Evolutionary conservation across 1,140 invertebrate species (phyloP).

Genomic region (Tribolium madens): DNA sequence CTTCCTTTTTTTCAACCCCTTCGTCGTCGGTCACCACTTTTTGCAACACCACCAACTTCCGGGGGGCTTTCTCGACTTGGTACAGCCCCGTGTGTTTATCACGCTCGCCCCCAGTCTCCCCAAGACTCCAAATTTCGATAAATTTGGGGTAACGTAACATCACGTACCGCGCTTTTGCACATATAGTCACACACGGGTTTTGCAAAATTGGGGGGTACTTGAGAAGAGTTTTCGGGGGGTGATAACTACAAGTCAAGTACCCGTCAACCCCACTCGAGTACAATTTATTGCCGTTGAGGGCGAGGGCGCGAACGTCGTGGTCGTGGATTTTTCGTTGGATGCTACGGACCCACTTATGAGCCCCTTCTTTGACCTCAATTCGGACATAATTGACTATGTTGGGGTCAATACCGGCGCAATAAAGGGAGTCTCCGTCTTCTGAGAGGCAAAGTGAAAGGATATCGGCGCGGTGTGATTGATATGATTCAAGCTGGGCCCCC

Average conservation of each 20-base stretch:
- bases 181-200: constrained; percentile 72
- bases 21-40: constrained; percentile 54
- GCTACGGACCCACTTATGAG: constrained; percentile 82
- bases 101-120: constrained; percentile 54
- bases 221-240: constrained; percentile 74
- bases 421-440: constrained; percentile 77
- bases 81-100: constrained; percentile 54
- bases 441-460: constrained; percentile 80
- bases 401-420: constrained; percentile 86
- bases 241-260: constrained; percentile 76
- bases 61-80: constrained; percentile 68
- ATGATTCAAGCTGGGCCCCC: constrained; percentile 81
- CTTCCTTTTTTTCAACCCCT: constrained; percentile 71
- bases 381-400: constrained; percentile 78
- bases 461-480: constrained; percentile 83
- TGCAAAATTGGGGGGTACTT: constrained; percentile 80
- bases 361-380: constrained; percentile 73
- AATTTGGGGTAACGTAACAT: constrained; percentile 78
- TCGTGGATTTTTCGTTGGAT: constrained; percentile 82
- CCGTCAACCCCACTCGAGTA: constrained; percentile 86
- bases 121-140: constrained; percentile 72
- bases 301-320: constrained; percentile 85
- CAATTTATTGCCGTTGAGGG: constrained; percentile 73
- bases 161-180: constrained; percentile 71
- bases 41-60: constrained; percentile 74